Conservation (phyloP, 2,888 invertebrate species). For the Kuschelorhynchus macadamiae region DNA sequence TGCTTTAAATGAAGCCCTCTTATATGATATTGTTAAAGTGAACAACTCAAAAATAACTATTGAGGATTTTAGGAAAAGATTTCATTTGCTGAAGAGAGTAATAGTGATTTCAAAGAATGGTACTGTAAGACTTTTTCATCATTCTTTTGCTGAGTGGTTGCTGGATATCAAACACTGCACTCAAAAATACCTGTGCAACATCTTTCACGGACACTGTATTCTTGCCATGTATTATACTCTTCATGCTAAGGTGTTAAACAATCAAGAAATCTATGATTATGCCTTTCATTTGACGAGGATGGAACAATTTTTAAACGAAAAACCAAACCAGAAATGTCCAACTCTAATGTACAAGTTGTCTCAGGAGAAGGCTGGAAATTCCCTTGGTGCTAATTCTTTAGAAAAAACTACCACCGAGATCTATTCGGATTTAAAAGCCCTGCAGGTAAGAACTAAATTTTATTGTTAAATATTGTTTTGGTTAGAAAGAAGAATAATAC, state of each 20-base stretch:
- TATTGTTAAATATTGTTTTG: no score
- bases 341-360: conserved; percentile 63
- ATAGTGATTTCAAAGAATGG: conserved; percentile 74
- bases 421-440: conserved; percentile 65
- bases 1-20: conserved; percentile 85
- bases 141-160: conserved; percentile 95
- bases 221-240: conserved; percentile 87
- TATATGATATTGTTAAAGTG: conserved; percentile 86
- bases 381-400: conserved; percentile 58
- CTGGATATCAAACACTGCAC: conserved; percentile 98
- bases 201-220: conserved; percentile 90
- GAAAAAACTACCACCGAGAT: conserved; percentile 66
- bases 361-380: conserved; percentile 58
- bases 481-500: no score
- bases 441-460: conserved; percentile 52
- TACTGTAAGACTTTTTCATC: conserved; percentile 86
- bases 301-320: conserved; percentile 74
- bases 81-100: conserved; percentile 79
- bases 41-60: conserved; percentile 83
- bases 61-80: conserved; percentile 85
- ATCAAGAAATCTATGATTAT: conserved; percentile 82
- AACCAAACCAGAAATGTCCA: conserved; percentile 69
- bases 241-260: conserved; percentile 77
- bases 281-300: conserved; percentile 79
- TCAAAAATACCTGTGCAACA: conserved; percentile 90